A percentile compares a stretch with the other conserved stretches of the same genome.
Conservation (phyloP, 2,113 vertebrate genomes). For the Lophochroa leadbeateri region DNA sequence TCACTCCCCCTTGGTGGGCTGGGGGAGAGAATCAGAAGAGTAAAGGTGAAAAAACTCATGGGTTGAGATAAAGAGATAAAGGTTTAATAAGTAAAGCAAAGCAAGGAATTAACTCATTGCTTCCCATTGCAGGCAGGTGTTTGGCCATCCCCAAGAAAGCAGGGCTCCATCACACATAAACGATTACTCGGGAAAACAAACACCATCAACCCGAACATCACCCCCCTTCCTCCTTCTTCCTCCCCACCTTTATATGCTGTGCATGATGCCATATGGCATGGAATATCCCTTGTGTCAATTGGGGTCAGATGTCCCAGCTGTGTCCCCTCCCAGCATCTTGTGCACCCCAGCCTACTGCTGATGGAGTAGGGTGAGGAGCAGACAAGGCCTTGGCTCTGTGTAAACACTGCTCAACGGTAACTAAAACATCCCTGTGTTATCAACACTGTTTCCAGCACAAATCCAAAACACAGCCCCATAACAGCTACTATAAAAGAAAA, state of each 20-base stretch:
- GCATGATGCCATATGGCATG: background rate
- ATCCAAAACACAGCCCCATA: background rate
- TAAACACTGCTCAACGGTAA: background rate
- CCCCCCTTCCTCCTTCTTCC: background rate
- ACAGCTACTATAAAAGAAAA: background rate
- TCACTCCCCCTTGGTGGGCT: background rate
- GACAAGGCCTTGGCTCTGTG: background rate
- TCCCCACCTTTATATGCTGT: background rate
- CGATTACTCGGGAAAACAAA: background rate
- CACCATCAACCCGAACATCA: background rate
- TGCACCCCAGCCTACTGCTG: background rate
- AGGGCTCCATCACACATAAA: background rate
- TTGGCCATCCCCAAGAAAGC: background rate
- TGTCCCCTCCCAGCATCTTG: background rate
- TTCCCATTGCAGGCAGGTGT: background rate
- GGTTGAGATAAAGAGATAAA: background rate
- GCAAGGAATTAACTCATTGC: background rate
- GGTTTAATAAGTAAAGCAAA: background rate
- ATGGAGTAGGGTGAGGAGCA: background rate
- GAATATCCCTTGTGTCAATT: background rate
- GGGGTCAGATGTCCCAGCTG: background rate
- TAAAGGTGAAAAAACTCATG: background rate
- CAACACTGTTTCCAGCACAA: background rate
- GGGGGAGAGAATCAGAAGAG: background rate
- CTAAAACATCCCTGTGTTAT: background rate